Evolutionary conservation across 2,888 invertebrate genomes (phyloP), one percentile per base, ranked within the genome.

Genomic region (Masnerella sp.): DNA sequence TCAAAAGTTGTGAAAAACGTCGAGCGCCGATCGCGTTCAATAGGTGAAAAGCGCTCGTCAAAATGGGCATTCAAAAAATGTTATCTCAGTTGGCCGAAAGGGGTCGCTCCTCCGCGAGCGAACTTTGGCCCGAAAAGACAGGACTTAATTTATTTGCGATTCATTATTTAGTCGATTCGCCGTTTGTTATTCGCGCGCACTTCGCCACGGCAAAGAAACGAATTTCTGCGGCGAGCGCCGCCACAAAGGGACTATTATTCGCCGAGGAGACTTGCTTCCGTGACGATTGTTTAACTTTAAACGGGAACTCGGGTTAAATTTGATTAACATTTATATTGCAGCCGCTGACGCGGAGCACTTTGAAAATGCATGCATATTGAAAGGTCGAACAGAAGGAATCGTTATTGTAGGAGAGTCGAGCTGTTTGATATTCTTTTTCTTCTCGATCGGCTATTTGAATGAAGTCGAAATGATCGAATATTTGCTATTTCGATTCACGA

Each of bases 251-350:
- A 69, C 59, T 52, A 64, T 69, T 69, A 73, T 73, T 73, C 73
- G 51, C 45, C 32, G 36, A 12, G 40, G 42, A 68, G 72, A 42
- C 67, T 61, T 61, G 73, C 42, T 59, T 74, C 28, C 58, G 59
- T 74, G 69, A 69, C 74, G 65, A 74, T 69, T 69, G 69, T 69
- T 74, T 74, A 69, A 69, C 65, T 69, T 74, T 69, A 69, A 74
- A 64, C 68, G 52, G 15, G 42, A 69, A 61, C 45, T 59, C 38
- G 18, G 34, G 51, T 59, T 65, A 74, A 74, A 74, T 74, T 74
- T 69, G 74, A 74, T 74, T 74, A 74, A 69, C 74, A 74, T 74
- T 74, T 74, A 74, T 74, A 74, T 74, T 74, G 68, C 74, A 65
- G 30, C 64, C 20, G 56, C 38, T 42, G 47, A 51, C 64, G 49